A percentile compares a stretch with the other conserved stretches of the same genome.
phyloP scores from a whole-genome alignment of 2,888 invertebrate genomes.

The Cerceris rybyensis region DNA sequence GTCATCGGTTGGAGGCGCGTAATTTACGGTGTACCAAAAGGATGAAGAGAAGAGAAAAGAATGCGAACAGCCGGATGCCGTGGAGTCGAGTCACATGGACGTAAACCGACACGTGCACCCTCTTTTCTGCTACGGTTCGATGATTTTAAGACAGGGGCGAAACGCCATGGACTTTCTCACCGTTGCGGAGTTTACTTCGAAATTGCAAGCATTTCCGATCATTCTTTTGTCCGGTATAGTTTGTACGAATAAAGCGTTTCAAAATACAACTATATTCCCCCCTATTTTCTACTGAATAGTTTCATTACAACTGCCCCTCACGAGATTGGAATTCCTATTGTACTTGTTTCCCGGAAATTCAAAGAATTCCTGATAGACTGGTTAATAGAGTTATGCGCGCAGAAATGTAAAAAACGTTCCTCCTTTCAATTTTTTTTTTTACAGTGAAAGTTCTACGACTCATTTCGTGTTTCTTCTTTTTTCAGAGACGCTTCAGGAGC shows the following conservation, averaged over 20 bases:
- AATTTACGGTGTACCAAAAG: slow-evolving; percentile 61
- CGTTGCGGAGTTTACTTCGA: not conserved
- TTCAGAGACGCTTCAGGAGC: slow-evolving; percentile 89
- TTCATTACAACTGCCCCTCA: not conserved
- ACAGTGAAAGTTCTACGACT: no score
- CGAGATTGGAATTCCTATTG: no score
- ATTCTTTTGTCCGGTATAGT: slow-evolving; percentile 1
- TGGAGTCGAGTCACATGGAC: slow-evolving; percentile 68
- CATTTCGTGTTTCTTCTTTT: slow-evolving; percentile 62
- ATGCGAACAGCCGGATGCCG: slow-evolving; percentile 74
- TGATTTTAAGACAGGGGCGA: slow-evolving; percentile 63
- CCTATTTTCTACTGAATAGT: not conserved
- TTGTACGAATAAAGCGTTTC: not conserved
- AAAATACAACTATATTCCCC: not conserved
- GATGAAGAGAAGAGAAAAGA: slow-evolving; percentile 70
- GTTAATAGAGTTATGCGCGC: no score
- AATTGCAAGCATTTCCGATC: slow-evolving; percentile 25
- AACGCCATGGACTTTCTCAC: slow-evolving; percentile 35
- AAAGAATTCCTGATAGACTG: no score
- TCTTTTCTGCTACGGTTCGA: slow-evolving; percentile 65
- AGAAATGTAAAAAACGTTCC: not conserved
- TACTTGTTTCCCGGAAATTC: no score
- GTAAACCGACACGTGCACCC: slow-evolving; percentile 69
- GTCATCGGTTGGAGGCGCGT: slow-evolving; percentile 39
- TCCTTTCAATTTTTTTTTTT: not conserved